Percentiles rank a stretch among this genome's conserved stretches.
Conservation (phyloP, 2,888 invertebrate species). For the Esperia sulphurella region DNA sequence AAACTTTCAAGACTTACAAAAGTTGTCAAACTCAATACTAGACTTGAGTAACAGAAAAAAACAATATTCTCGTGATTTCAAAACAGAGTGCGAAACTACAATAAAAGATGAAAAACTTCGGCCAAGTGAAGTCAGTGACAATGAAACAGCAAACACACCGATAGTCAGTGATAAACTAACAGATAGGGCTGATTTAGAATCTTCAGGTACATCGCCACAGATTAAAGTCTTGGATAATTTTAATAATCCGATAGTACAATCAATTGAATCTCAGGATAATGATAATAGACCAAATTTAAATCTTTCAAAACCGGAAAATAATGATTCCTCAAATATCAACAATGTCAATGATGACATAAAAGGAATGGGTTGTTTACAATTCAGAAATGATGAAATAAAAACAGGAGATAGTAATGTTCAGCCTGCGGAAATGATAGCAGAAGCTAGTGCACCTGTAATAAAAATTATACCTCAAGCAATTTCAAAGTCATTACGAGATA, state of each 20-base stretch:
- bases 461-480: slow-evolving; percentile 20
- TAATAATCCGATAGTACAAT: not conserved
- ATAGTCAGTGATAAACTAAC: not conserved
- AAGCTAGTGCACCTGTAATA: slow-evolving; percentile 39
- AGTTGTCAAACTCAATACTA: slow-evolving; percentile 49
- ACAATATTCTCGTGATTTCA: not conserved
- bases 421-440: slow-evolving; percentile 32
- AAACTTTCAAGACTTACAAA: slow-evolving; percentile 46
- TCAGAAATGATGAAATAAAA: not conserved
- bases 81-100: slow-evolving; percentile 9
- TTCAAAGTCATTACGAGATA: slow-evolving; percentile 11
- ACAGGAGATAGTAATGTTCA: slow-evolving; percentile 3
- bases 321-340: not conserved
- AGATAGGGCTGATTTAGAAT: not conserved
- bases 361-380: not conserved
- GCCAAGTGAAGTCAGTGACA: not conserved
- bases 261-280: not conserved
- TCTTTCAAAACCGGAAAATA: not conserved
- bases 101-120: not conserved
- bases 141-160: not conserved
- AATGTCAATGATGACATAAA: not conserved
- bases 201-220: not conserved
- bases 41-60: slow-evolving; percentile 16
- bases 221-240: not conserved
- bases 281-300: not conserved